These are phyloP conservation scores for Pocillopora grandis DNA, from an alignment of 92 coral and sea anemone species.

Conservation along the genomic window DNA sequence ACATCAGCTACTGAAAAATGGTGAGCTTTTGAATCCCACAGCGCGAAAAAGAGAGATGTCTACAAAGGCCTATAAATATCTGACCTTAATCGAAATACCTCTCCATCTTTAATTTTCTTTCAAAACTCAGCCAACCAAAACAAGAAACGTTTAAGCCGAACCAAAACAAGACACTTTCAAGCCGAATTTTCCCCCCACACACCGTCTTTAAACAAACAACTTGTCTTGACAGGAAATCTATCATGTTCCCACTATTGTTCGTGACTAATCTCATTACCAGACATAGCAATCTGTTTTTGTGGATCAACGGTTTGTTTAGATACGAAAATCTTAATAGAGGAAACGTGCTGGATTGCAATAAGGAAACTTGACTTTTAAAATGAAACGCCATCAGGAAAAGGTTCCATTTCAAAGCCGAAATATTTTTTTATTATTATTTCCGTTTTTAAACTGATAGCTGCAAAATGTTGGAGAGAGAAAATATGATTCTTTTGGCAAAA, in stretches of 20 bases:
- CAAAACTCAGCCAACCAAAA: neutral
- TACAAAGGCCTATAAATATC: no score
- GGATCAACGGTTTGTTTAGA: neutral
- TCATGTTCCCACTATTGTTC: neutral
- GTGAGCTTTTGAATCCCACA: no score
- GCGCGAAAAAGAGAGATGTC: no score
- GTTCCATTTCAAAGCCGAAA: neutral
- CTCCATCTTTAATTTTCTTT: neutral
- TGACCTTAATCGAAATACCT: no score
- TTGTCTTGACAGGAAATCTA: neutral
- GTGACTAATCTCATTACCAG: constrained; percentile 2
- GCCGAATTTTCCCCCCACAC: neutral
- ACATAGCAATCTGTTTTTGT: neutral
- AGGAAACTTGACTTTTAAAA: neutral
- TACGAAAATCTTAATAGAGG: neutral
- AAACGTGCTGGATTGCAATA: neutral
- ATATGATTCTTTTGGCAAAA: no score
- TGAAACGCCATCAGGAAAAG: neutral
- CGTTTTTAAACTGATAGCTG: no score
- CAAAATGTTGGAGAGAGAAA: no score
- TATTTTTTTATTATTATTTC: no score
- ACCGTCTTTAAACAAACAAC: neutral
- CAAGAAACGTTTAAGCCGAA: neutral
- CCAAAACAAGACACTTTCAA: neutral
- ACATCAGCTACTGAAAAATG: no score